A percentile compares a stretch with the other conserved stretches of the same genome.
Conservation (phyloP, 2,797 vertebrate genomes). For the Peromyscus attwateri region DNA sequence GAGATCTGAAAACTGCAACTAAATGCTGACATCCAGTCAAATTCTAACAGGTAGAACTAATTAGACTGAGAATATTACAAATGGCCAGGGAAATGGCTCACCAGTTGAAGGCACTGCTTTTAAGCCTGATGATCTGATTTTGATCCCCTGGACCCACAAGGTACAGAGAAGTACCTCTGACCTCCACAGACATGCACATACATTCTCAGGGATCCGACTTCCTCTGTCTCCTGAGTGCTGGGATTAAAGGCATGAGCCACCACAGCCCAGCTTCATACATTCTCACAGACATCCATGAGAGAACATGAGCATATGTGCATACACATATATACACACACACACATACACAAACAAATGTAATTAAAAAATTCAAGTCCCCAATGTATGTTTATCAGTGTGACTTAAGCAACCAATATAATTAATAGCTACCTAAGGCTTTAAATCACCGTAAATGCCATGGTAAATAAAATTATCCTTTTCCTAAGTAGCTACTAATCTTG, state of each 20-base stretch:
- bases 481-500: neutral
- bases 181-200: neutral
- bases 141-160: neutral
- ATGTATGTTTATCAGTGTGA: neutral
- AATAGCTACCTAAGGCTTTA: constrained; percentile 13
- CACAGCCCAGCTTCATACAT: neutral
- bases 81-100: neutral
- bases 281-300: neutral
- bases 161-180: neutral
- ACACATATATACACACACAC: neutral
- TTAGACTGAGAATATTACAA: neutral
- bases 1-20: constrained; percentile 46
- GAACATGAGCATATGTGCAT: neutral
- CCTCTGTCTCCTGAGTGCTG: no score
- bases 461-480: constrained; percentile 38
- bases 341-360: neutral
- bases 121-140: neutral
- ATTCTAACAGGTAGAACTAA: neutral
- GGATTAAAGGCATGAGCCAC: neutral
- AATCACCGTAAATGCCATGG: constrained; percentile 11
- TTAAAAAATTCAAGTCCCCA: neutral
- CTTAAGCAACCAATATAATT: constrained; percentile 30
- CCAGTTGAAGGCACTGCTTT: neutral
- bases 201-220: neutral
- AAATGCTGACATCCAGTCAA: constrained; percentile 11